phyloP scores from a whole-genome alignment of 2,797 vertebrate species.

The Poecilia velifera region DNA sequence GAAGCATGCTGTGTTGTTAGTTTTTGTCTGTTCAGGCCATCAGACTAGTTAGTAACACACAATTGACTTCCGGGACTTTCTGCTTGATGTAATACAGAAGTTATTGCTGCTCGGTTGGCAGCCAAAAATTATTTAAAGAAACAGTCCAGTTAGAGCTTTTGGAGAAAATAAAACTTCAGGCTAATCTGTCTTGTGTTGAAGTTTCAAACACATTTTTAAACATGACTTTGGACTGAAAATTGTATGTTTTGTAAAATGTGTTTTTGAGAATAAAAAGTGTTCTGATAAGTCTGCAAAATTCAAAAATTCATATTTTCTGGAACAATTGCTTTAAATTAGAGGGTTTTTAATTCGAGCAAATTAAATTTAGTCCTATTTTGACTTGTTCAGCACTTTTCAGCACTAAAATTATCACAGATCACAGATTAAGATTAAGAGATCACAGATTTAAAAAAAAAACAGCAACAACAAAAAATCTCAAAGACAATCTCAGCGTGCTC shows the following conservation, averaged over 20 bases:
- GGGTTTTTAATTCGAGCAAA: background rate
- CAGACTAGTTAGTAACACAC: conserved; percentile 74
- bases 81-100: conserved; percentile 57
- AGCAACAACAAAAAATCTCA: background rate
- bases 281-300: background rate
- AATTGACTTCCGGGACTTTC: conserved; percentile 65
- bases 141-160: background rate
- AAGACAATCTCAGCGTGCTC: background rate
- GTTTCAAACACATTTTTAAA: conserved; percentile 6
- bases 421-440: background rate
- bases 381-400: background rate
- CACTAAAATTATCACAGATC: background rate
- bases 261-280: background rate
- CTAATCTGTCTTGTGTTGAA: background rate
- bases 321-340: background rate
- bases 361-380: background rate
- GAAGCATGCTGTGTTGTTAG: conserved; percentile 63
- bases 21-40: conserved; percentile 58
- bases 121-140: background rate
- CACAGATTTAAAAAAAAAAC: background rate
- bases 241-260: background rate
- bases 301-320: background rate
- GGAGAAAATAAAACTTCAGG: background rate
- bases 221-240: conserved; percentile 3
- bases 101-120: conserved; percentile 56